Evolutionary conservation across 1,140 invertebrate species (phyloP), one percentile per base, ranked within the genome.

Genomic region (Mercenaria mercenaria): DNA sequence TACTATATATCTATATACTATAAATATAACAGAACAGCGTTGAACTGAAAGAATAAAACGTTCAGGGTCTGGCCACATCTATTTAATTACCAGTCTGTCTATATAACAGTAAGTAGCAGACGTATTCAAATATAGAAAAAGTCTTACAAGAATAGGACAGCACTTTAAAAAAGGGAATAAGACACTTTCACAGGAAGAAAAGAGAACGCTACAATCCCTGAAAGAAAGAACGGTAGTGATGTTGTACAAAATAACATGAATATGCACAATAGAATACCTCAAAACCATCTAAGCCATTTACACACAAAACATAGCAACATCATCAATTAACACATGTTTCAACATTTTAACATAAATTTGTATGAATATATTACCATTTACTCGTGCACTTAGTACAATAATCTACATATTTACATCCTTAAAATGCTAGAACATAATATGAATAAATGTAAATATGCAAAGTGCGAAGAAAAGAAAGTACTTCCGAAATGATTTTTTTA

Each of bases 201-300:
- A 79, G 43, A 59, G 41, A 26, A 52, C 41, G 74, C 20, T 29
- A 77, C 76, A 50, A 34, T 79, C 76, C 76, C 76, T 79, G 76
- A 79, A 50, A 79, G 76, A 79, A 52, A 79, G 76, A 79, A 79
- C 76, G n/a, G 76, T 79, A 79, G 76, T 79, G 76, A 79, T 79
- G 23, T 29, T 79, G 13, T 34, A 10, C 34, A 37, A 79, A n/a
- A 2, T 32, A 34, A 79, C 29, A 52, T 34, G 56, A n/a, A 50
- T 34, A 79, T 50, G 37, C 43, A 20, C 23, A 23, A 23, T 41
- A 79, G 32, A 20, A 69, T 69, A 32, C 32, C 34, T 39, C 52
- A 59, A 10, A 59, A 69, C n/a, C 26, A 69, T 4, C n/a, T 34
- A 69, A 34, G 15, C 32, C 34, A 34, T 34, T 41, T 74, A 20